Percentiles rank a stretch among this genome's conserved stretches.
Evolutionary conservation across 2,113 vertebrate species (phyloP).

Genomic region (Misgurnus mizolepis): DNA sequence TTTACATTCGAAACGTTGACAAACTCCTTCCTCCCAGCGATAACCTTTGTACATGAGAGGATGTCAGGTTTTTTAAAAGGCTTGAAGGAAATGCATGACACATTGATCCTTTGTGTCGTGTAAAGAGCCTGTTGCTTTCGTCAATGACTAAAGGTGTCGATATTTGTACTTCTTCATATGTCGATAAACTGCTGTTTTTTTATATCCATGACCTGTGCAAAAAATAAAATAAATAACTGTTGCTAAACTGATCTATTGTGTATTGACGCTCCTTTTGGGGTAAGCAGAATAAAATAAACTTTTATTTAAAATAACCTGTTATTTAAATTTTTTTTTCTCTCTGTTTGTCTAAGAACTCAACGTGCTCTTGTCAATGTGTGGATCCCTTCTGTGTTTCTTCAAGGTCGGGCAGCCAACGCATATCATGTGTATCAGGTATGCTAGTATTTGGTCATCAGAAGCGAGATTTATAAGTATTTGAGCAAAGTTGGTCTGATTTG

Average conservation of each 20-base stretch:
- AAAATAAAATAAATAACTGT: background rate
- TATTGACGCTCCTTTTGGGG: background rate
- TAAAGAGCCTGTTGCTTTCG: background rate
- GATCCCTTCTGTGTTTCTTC: constrained; percentile 98
- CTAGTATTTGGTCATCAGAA: background rate
- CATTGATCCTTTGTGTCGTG: background rate
- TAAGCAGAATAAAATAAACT: no score
- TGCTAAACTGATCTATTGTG: background rate
- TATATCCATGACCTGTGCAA: background rate
- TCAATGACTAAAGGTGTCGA: background rate
- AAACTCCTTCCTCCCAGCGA: background rate
- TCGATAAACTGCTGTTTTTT: background rate
- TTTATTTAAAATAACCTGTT: no score
- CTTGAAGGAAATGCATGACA: background rate
- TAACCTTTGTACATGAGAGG: constrained; percentile 31
- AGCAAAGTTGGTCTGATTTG: no score
- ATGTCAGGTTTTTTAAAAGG: background rate
- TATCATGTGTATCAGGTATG: constrained; percentile 97
- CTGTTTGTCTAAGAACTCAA: constrained; percentile 81
- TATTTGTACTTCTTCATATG: background rate
- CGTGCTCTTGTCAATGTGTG: constrained; percentile 98
- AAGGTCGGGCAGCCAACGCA: constrained; percentile 91
- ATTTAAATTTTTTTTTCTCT: no score
- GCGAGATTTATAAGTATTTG: no score
- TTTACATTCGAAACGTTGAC: constrained; percentile 2